These are phyloP conservation scores for Aporophyla lueneburgensis DNA, from an alignment of 2,888 invertebrate species.

Conservation along the genomic window DNA sequence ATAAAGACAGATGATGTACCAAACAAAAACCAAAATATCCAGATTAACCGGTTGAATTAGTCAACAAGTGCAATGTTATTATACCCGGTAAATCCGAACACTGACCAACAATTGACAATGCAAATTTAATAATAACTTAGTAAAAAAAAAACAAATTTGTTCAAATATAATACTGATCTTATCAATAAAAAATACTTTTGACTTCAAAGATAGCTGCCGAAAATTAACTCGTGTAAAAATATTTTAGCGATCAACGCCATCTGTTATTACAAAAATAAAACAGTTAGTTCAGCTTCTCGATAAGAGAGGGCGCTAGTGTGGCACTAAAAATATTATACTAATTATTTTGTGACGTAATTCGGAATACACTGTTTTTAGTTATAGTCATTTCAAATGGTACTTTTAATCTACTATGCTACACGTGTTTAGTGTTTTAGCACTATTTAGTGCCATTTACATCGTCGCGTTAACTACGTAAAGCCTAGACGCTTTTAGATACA, in stretches of 20 bases:
- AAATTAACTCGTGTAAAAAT: conserved; percentile 62
- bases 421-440: conserved; percentile 59
- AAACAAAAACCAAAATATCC: conserved; percentile 40
- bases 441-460: conserved; percentile 59
- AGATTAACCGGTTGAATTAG: conserved; percentile 48
- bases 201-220: conserved; percentile 64
- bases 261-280: conserved; percentile 60
- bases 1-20: conserved; percentile 39
- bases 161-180: conserved; percentile 63
- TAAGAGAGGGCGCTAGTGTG: conserved; percentile 50
- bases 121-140: conserved; percentile 59
- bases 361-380: conserved; percentile 49
- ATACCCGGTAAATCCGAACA: conserved; percentile 38
- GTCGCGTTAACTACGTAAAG: conserved; percentile 58
- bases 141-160: conserved; percentile 62
- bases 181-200: conserved; percentile 53
- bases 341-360: conserved; percentile 63
- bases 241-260: conserved; percentile 56
- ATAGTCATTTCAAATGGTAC: conserved; percentile 43
- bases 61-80: conserved; percentile 60
- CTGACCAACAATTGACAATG: conserved; percentile 45
- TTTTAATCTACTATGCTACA: conserved; percentile 56
- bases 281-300: conserved; percentile 44
- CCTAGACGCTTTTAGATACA: conserved; percentile 55
- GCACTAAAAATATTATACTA: conserved; percentile 45